Percentiles rank a stretch among this genome's conserved stretches.
phyloP scores from a whole-genome alignment of 1,140 invertebrate genomes.

The Trichonephila clavata region DNA sequence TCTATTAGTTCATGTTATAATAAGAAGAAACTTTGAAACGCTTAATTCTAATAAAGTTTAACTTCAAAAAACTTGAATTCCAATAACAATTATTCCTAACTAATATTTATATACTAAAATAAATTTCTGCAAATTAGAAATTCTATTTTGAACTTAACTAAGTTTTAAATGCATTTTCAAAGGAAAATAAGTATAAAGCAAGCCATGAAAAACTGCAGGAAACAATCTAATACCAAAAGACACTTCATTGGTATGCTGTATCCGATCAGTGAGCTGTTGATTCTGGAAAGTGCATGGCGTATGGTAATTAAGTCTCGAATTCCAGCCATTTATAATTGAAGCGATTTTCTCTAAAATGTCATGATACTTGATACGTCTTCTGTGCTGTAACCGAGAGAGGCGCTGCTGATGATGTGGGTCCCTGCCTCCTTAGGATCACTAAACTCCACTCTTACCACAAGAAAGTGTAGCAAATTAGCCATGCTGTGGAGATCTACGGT shows the following conservation, averaged over 20 bases:
- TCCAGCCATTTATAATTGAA: constrained; percentile 56
- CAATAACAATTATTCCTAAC: too few relatives aligned
- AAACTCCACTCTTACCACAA: neutral
- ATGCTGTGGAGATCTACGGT: constrained; percentile 4
- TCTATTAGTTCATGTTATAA: too few relatives aligned
- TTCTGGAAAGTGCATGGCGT: neutral
- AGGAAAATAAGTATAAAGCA: neutral
- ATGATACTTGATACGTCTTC: constrained; percentile 13
- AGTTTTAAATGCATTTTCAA: too few relatives aligned
- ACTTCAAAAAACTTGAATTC: too few relatives aligned
- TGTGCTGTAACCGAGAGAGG: neutral
- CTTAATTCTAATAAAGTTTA: too few relatives aligned
- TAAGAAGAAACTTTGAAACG: too few relatives aligned
- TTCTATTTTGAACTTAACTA: too few relatives aligned
- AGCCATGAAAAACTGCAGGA: neutral
- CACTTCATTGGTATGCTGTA: constrained; percentile 31
- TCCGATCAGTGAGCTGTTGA: neutral
- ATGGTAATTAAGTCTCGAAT: constrained; percentile 48
- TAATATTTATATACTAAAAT: too few relatives aligned
- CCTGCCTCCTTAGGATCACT: neutral
- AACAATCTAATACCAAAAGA: neutral
- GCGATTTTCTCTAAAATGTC: constrained; percentile 54
- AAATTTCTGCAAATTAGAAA: too few relatives aligned
- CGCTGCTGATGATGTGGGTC: neutral
- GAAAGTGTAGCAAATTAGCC: neutral